Evolutionary conservation across 2,113 vertebrate species (phyloP).

Genomic region (Hirundichthys speculiger): DNA sequence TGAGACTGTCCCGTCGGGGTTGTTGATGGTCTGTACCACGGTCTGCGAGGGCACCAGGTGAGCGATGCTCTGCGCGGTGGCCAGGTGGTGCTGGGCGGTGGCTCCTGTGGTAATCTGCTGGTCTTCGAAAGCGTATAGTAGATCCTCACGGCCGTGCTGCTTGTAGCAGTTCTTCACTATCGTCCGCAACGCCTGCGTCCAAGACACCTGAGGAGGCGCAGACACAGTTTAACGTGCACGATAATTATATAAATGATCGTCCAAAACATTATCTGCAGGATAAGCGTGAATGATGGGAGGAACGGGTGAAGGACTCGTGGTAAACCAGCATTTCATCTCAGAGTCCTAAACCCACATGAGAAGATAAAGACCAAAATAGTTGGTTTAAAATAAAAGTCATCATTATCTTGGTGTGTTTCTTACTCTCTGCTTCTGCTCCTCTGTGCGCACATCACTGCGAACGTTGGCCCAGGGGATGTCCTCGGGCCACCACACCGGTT

Average conservation of each 20-base stretch:
- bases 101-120: constrained; percentile 80
- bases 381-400: not conserved
- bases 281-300: no score
- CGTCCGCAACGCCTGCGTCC: constrained; percentile 95
- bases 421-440: constrained; percentile 97
- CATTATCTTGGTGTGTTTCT: not conserved
- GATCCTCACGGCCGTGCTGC: constrained; percentile 95
- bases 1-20: constrained; percentile 96
- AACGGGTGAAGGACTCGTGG: no score
- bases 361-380: no score
- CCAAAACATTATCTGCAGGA: no score
- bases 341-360: no score
- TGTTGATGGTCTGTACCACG: constrained; percentile 97
- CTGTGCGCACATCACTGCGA: constrained; percentile 95
- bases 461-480: constrained; percentile 99
- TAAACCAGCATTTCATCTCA: no score
- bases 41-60: constrained; percentile 97
- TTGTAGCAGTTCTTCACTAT: constrained; percentile 99
- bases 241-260: no score
- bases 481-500: constrained; percentile 98
- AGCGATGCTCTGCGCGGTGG: constrained; percentile 90
- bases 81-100: constrained; percentile 81
- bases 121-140: constrained; percentile 97
- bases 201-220: constrained; percentile 86
- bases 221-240: not conserved